Evolutionary conservation across 1,140 invertebrate genomes (phyloP).

Genomic region (Parasteatoda tepidariorum): DNA sequence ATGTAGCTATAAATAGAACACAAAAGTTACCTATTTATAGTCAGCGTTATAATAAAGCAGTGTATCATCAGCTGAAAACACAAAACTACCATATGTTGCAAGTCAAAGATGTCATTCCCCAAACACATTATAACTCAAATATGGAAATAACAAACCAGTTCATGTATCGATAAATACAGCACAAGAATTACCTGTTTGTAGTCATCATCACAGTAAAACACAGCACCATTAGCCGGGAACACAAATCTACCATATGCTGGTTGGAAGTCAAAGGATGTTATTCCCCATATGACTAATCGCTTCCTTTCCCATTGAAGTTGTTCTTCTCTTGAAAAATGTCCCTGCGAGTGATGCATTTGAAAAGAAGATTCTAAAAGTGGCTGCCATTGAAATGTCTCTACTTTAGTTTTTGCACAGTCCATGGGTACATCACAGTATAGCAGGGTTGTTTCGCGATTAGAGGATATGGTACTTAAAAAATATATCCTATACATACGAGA

Average conservation of each 20-base stretch:
- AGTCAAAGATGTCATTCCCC: no score
- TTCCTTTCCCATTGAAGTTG: slow-evolving; percentile 91
- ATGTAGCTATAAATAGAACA: neutral
- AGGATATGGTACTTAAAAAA: slow-evolving; percentile 85
- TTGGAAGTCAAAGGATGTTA: slow-evolving; percentile 92
- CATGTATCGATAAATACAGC: no score
- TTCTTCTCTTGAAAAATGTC: slow-evolving; percentile 83
- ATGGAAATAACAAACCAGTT: no score
- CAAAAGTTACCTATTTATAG: no score
- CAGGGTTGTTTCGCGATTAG: slow-evolving; percentile 88
- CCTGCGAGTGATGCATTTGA: slow-evolving; percentile 73
- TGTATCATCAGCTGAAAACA: no score
- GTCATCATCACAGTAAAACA: slow-evolving; percentile 83
- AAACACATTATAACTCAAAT: no score
- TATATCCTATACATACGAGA: slow-evolving; percentile 78
- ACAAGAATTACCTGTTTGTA: slow-evolving; percentile 60
- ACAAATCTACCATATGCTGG: slow-evolving; percentile 83
- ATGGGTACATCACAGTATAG: slow-evolving; percentile 83
- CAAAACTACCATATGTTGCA: no score
- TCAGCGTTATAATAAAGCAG: no score
- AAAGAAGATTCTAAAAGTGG: slow-evolving; percentile 80
- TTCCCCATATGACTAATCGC: slow-evolving; percentile 89
- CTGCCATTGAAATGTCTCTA: slow-evolving; percentile 72
- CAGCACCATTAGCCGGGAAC: slow-evolving; percentile 87
- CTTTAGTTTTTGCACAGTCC: slow-evolving; percentile 65